These are phyloP conservation scores for Vanessa cardui DNA, from an alignment of 2,888 invertebrate genomes.

Conservation along the genomic window DNA sequence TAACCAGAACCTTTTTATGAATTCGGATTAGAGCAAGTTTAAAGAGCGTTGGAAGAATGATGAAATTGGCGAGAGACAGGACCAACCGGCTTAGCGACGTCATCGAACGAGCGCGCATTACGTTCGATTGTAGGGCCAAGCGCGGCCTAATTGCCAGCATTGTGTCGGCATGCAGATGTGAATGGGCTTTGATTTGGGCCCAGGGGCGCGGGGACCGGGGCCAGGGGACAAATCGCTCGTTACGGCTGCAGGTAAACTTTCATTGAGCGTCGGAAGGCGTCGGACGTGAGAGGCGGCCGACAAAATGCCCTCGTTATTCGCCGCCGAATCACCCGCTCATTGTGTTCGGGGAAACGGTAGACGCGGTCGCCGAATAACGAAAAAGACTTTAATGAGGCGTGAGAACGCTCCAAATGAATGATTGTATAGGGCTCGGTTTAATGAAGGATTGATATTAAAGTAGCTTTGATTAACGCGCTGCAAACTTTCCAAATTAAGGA, in stretches of 20 bases:
- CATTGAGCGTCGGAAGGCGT: conserved; percentile 83
- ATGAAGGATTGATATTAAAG: conserved; percentile 77
- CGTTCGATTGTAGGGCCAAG: conserved; percentile 79
- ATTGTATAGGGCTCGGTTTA: conserved; percentile 74
- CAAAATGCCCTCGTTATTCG: conserved; percentile 83
- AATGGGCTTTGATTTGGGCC: conserved; percentile 84
- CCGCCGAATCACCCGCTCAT: conserved; percentile 83
- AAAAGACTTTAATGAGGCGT: conserved; percentile 83
- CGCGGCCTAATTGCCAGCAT: conserved; percentile 83
- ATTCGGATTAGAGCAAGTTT: conserved; percentile 41
- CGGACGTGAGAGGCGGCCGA: conserved; percentile 82
- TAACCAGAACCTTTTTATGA: conserved; percentile 35
- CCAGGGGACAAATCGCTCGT: conserved; percentile 83
- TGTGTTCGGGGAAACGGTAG: conserved; percentile 82
- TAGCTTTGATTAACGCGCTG: conserved; percentile 64
- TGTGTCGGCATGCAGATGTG: conserved; percentile 84
- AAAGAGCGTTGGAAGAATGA: conserved; percentile 44
- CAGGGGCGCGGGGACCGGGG: conserved; percentile 67
- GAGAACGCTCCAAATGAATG: conserved; percentile 81
- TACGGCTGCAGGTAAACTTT: conserved; percentile 83
- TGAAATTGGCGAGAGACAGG: conserved; percentile 47
- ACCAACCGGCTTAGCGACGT: conserved; percentile 53
- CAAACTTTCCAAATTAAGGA: conserved; percentile 33
- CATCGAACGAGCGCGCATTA: conserved; percentile 78
- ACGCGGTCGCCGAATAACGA: conserved; percentile 80